These are phyloP conservation scores for Clistopyga incitator DNA, from an alignment of 2,888 invertebrate genomes.

Conservation along the genomic window DNA sequence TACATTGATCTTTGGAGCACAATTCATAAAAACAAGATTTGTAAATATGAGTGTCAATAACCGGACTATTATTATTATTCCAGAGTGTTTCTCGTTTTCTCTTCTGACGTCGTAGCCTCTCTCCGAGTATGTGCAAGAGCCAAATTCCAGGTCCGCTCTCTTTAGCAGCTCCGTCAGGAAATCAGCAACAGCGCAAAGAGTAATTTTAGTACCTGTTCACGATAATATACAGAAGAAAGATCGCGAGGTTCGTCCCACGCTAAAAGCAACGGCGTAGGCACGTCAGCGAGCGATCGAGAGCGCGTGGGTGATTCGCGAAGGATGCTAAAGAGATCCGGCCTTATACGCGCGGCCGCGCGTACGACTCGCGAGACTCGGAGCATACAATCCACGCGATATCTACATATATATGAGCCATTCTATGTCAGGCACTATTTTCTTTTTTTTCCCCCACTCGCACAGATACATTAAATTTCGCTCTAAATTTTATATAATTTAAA, in stretches of 20 bases:
- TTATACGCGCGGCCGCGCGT: slow-evolving; percentile 70
- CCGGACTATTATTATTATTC: not conserved
- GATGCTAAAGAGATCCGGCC: slow-evolving; percentile 75
- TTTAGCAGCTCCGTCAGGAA: slow-evolving; percentile 40
- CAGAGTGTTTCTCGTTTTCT: not conserved
- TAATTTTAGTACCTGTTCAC: slow-evolving; percentile 64
- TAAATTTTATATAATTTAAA: too few species aligned
- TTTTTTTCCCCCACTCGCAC: not conserved
- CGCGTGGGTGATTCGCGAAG: slow-evolving; percentile 78
- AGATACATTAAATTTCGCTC: too few species aligned
- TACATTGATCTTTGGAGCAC: not conserved
- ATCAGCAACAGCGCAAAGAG: slow-evolving; percentile 57
- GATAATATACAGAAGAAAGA: slow-evolving; percentile 40
- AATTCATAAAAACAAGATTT: not conserved
- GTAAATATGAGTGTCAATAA: slow-evolving; percentile 1
- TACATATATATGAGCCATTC: slow-evolving; percentile 11
- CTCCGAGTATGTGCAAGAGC: too few species aligned
- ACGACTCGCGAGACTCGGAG: slow-evolving; percentile 39
- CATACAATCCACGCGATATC: slow-evolving; percentile 17
- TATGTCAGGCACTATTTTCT: too few species aligned
- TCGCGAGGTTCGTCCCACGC: slow-evolving; percentile 64
- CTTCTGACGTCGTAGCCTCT: not conserved
- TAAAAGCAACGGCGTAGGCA: slow-evolving; percentile 51
- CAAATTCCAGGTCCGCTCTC: slow-evolving; percentile 50
- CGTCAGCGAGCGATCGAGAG: slow-evolving; percentile 44